These are phyloP conservation scores for Heterochromis multidens DNA, from an alignment of 2,113 vertebrate genomes.

Conservation along the genomic window DNA sequence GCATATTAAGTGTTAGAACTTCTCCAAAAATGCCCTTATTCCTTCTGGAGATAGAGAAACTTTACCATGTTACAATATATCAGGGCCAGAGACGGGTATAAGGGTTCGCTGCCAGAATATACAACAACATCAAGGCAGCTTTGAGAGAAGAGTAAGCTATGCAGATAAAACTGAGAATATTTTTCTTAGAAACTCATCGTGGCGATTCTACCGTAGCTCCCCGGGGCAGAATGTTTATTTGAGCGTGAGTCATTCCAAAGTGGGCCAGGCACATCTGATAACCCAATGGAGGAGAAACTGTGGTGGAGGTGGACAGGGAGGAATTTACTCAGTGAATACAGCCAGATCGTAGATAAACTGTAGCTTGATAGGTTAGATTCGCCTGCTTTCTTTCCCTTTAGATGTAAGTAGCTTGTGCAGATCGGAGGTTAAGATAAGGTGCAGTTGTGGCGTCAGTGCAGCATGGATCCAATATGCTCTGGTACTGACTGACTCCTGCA, in stretches of 20 bases:
- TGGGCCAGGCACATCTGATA: slow-evolving; percentile 63
- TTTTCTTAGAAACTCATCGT: slow-evolving; percentile 41
- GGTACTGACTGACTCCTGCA: slow-evolving; percentile 34
- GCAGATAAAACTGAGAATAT: slow-evolving; percentile 48
- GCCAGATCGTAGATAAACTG: slow-evolving; percentile 51
- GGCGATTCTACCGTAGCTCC: slow-evolving; percentile 41
- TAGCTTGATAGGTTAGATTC: slow-evolving; percentile 25
- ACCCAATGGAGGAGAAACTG: slow-evolving; percentile 47
- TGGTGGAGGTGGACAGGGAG: slow-evolving; percentile 2
- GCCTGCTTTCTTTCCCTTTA: slow-evolving; percentile 27
- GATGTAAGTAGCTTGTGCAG: slow-evolving; percentile 23
- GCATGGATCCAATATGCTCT: not conserved
- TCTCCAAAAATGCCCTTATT: not conserved
- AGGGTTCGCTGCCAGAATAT: slow-evolving; percentile 31
- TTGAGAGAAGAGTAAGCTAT: slow-evolving; percentile 13
- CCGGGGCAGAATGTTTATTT: slow-evolving; percentile 58
- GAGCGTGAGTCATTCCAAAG: slow-evolving; percentile 57
- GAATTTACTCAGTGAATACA: slow-evolving; percentile 8
- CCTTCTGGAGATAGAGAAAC: slow-evolving; percentile 11
- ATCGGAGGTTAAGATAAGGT: slow-evolving; percentile 34
- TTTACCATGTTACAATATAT: not conserved
- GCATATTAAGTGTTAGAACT: slow-evolving; percentile 1
- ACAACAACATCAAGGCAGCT: slow-evolving; percentile 40
- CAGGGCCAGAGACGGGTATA: not conserved
- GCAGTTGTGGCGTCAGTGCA: not conserved